These are phyloP conservation scores for Leptoclinus maculatus DNA, from an alignment of 2,797 vertebrate species.

Conservation along the genomic window DNA sequence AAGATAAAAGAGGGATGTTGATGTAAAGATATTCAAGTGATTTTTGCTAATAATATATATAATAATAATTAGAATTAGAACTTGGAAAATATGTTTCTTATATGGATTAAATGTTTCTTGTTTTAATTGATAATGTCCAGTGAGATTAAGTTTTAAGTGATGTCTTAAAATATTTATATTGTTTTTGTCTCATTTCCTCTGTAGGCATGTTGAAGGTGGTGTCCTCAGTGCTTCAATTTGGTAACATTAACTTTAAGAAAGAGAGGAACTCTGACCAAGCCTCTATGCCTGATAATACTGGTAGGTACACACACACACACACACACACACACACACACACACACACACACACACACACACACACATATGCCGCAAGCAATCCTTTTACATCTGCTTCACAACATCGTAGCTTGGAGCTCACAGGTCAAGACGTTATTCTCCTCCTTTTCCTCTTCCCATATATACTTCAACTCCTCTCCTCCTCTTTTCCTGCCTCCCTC, in stretches of 20 bases:
- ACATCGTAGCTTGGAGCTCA: constrained; percentile 12
- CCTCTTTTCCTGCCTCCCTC: constrained; percentile 29
- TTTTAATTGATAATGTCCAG: background rate
- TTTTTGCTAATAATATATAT: background rate
- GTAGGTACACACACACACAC: constrained; percentile 69
- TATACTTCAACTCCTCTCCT: constrained; percentile 48
- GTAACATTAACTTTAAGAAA: constrained; percentile 98
- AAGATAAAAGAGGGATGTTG: background rate
- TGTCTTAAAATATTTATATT: background rate
- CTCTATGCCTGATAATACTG: constrained; percentile 99
- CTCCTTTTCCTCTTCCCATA: constrained; percentile 52
- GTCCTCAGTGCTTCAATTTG: constrained; percentile 96
- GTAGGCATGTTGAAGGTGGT: constrained; percentile 97
- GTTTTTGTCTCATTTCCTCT: constrained; percentile 38
- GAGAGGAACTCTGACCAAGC: constrained; percentile 98
- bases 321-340: background rate
- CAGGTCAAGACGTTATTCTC: constrained; percentile 44
- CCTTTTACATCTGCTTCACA: constrained; percentile 39
- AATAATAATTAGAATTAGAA: background rate
- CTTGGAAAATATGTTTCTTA: background rate
- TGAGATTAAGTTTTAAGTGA: constrained; percentile 2
- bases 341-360: constrained; percentile 13
- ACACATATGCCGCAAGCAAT: background rate
- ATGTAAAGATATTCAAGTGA: background rate
- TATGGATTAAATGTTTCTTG: background rate